A percentile compares a stretch with the other conserved stretches of the same genome.
Conservation (phyloP, 35 echinoderm and acorn worm species). For the Anneissia japonica region DNA sequence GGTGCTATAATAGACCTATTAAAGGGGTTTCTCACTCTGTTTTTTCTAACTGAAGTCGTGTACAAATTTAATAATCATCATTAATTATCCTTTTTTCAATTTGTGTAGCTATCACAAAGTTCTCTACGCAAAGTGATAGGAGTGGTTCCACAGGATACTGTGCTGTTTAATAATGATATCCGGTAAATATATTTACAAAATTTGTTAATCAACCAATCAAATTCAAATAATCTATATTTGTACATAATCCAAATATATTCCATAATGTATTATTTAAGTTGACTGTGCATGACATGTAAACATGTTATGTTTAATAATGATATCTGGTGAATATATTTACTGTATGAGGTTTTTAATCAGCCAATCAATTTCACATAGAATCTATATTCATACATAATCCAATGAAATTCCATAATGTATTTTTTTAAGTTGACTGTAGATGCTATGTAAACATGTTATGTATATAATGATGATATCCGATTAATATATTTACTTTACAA, state of each 20-base stretch:
- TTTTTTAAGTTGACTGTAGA: background rate
- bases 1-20: no score
- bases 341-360: background rate
- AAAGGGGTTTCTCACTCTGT: no score
- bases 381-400: background rate
- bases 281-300: background rate
- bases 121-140: background rate
- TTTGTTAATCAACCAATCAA: background rate
- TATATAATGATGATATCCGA: slow-evolving; percentile 93
- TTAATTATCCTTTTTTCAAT: background rate
- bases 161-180: slow-evolving; percentile 92
- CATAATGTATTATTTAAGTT: background rate
- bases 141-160: slow-evolving; percentile 66
- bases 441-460: slow-evolving; percentile 7
- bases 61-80: no score
- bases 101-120: background rate
- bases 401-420: no score
- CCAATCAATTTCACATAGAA: background rate
- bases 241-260: background rate
- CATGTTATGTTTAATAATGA: slow-evolving; percentile 79
- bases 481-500: slow-evolving; percentile 5
- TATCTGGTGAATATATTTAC: slow-evolving; percentile 55
- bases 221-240: background rate
- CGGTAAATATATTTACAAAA: slow-evolving; percentile 37
- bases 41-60: no score